Conservation (phyloP, 2,888 invertebrate genomes). For the Cetonia aurata region DNA sequence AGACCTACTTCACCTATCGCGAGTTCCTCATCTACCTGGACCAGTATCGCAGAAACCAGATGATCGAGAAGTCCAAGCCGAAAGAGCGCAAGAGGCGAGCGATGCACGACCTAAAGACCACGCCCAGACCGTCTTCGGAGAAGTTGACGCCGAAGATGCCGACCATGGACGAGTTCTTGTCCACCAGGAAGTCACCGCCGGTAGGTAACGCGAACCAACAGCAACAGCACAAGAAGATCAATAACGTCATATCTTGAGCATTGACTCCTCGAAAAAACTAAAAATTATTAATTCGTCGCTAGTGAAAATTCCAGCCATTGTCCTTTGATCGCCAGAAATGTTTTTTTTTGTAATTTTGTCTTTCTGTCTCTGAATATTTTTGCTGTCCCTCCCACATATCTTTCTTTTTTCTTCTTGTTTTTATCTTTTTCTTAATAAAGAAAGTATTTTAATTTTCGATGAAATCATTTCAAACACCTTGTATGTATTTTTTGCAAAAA, state of each 20-base stretch:
- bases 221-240: conserved; percentile 42
- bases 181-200: conserved; percentile 61
- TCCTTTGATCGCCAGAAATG: neutral
- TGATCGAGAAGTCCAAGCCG: conserved; percentile 65
- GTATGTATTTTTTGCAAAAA: too few relatives aligned
- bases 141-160: conserved; percentile 64
- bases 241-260: conserved; percentile 45
- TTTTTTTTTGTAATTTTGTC: neutral
- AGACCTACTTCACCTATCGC: conserved; percentile 78
- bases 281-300: too few relatives aligned
- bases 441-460: too few relatives aligned
- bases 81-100: conserved; percentile 44
- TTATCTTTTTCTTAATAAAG: conserved; percentile 20
- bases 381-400: too few relatives aligned
- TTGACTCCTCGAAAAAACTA: too few relatives aligned
- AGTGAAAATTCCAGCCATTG: neutral
- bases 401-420: conserved; percentile 2
- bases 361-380: neutral
- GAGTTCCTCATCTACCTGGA: conserved; percentile 78
- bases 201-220: conserved; percentile 58
- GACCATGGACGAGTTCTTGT: conserved; percentile 70
- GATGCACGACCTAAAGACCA: conserved; percentile 36
- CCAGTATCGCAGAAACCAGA: conserved; percentile 70
- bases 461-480: too few relatives aligned
- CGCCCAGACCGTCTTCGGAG: conserved; percentile 33